Evolutionary conservation across 2,888 invertebrate species (phyloP).

Genomic region (Lampropteryx suffumata): DNA sequence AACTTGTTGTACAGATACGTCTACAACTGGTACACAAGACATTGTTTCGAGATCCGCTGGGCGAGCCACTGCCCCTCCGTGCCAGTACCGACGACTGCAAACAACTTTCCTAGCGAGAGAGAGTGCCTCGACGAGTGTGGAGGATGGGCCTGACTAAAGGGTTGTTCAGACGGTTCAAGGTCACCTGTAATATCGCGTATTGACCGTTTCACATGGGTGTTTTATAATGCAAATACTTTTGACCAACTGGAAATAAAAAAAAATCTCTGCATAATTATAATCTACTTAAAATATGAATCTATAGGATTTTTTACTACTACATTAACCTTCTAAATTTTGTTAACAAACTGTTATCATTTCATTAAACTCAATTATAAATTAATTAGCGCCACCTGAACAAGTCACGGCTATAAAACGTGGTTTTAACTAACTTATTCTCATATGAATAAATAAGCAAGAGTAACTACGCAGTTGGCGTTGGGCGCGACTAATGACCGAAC

Average conservation of each 20-base stretch:
- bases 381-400: too few relatives aligned
- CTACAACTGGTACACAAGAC: slow-evolving; percentile 53
- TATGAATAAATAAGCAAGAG: slow-evolving; percentile 37
- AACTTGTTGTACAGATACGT: slow-evolving; percentile 42
- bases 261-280: too few relatives aligned
- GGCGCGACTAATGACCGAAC: slow-evolving; percentile 51
- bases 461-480: slow-evolving; percentile 42
- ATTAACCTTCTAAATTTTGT: too few relatives aligned
- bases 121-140: slow-evolving; percentile 52
- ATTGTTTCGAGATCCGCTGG: slow-evolving; percentile 62
- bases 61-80: slow-evolving; percentile 48
- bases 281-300: too few relatives aligned
- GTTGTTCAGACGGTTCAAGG: too few relatives aligned
- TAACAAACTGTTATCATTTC: too few relatives aligned
- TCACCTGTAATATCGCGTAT: too few relatives aligned
- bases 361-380: too few relatives aligned
- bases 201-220: background rate
- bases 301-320: too few relatives aligned
- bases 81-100: slow-evolving; percentile 35
- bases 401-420: too few relatives aligned
- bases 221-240: too few relatives aligned
- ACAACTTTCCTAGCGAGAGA: slow-evolving; percentile 53
- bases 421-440: slow-evolving; percentile 1
- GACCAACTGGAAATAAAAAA: too few relatives aligned
- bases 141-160: slow-evolving; percentile 56